Evolutionary conservation across 2,797 vertebrate genomes (phyloP).

Genomic region (Phalloptychus januarius): DNA sequence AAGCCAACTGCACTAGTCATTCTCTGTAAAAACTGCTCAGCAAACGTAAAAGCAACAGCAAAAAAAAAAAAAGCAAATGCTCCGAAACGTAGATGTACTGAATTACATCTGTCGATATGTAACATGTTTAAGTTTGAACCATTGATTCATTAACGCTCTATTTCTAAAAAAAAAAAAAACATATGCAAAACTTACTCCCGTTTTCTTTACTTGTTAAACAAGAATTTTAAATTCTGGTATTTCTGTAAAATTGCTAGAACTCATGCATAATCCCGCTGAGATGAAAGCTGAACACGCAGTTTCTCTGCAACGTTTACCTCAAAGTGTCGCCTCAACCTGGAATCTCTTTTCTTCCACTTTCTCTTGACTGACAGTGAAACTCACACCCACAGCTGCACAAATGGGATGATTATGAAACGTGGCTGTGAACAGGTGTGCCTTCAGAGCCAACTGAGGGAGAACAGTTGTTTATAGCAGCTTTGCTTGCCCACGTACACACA

Average conservation of each 20-base stretch:
- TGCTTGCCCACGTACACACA: conserved; percentile 16
- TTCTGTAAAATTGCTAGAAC: not conserved
- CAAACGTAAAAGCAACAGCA: not conserved
- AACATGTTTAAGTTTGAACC: not conserved
- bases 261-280: not conserved
- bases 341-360: not conserved
- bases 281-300: not conserved
- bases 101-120: not conserved
- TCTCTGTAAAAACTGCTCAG: not conserved
- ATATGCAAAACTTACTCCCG: not conserved
- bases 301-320: not conserved
- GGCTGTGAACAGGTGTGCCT: conserved; percentile 35
- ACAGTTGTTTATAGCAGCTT: conserved; percentile 45
- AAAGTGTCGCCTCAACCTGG: not conserved
- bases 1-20: not conserved
- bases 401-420: conserved; percentile 13
- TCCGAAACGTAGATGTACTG: not conserved
- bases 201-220: not conserved
- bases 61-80: not conserved
- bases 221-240: not conserved
- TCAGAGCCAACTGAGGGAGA: conserved; percentile 25
- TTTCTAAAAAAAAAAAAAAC: not conserved
- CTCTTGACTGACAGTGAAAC: conserved; percentile 14
- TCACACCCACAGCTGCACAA: conserved; percentile 14
- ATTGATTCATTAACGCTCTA: not conserved